Conservation (phyloP, 2,797 vertebrate species). For the Mormyrus proboscirostris region DNA sequence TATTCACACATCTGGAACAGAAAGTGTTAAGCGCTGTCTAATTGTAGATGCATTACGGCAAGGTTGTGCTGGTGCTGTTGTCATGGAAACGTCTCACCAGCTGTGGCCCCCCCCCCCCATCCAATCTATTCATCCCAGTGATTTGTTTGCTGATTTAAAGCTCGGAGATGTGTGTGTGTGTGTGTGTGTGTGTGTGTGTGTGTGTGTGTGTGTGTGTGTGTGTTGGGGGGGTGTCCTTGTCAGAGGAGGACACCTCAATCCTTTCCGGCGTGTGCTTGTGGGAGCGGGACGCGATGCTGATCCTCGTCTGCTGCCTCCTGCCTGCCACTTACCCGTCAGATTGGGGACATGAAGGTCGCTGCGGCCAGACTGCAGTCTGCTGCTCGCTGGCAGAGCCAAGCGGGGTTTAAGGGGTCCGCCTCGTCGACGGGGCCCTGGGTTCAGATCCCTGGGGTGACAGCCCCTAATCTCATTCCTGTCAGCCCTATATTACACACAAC, state of each 20-base stretch:
- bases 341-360: background rate
- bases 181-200: background rate
- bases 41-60: constrained; percentile 20
- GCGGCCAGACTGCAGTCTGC: background rate
- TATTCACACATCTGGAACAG: background rate
- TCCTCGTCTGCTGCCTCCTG: background rate
- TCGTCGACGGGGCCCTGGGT: background rate
- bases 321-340: background rate
- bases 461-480: background rate
- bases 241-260: background rate
- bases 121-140: constrained; percentile 26
- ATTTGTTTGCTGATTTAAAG: constrained; percentile 31
- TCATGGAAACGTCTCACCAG: constrained; percentile 33
- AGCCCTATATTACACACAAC: background rate
- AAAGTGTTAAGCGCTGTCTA: constrained; percentile 26
- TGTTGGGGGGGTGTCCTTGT: background rate
- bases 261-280: background rate
- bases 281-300: background rate
- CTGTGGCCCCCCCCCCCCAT: constrained; percentile 5
- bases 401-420: background rate
- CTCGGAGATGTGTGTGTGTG: background rate
- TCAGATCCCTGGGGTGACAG: background rate
- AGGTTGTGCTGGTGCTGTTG: constrained; percentile 30
- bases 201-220: too few species aligned
- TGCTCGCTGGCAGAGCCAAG: background rate